Base-by-base conservation (phyloP, 2,113 vertebrate species). In the Sardina pilchardus region DNA sequence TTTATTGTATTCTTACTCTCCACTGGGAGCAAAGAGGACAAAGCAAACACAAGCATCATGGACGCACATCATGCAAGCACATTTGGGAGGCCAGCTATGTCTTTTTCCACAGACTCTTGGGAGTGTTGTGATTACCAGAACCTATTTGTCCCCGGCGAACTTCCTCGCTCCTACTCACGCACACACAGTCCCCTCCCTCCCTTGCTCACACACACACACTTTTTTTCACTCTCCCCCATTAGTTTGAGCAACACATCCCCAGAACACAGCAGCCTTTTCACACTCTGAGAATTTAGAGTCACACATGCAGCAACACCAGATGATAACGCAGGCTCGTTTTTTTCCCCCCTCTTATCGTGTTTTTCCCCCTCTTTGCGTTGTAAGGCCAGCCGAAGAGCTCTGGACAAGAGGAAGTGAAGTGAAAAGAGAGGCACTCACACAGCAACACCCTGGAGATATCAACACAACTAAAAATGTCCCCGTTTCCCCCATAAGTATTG, bases 221-320 rank as follows among this genome's bases (percentile, higher is more conserved):
- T 12, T 45, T 7, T 59, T 59, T 24, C 63, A 71, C 63, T 71
- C n/a, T 30, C 7, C 1, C n/a, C 63, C 63, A 30, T 71, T 71
- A 71, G n/a, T 71, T 30, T 71, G 17, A 36, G 24, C 59, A 75
- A 86, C 81, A 83, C 17, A 48, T 78, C 8, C 59, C 21, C 84
- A 81, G 81, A 47, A 53, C 6, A 50, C 12, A 26, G 75, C 34
- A 86, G 24, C 83, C 85, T 86, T 83, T 88, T 88, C 83, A 86
- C 89, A 88, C 85, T 81, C 75, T 4, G 34, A 43, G 26, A 42
- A 34, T 45, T 44, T 24, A 30, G 16, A 48, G 56, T 85, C 81
- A 81, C 86, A 63, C 85, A 34, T 45, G 30, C 0, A 81, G 21
- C 43, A 81, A 84, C 56, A 71, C 4, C 48, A 43, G 3, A 44